Base-by-base conservation (phyloP, 2,113 vertebrate species). In the Boulengeromyrus knoepffleri region DNA sequence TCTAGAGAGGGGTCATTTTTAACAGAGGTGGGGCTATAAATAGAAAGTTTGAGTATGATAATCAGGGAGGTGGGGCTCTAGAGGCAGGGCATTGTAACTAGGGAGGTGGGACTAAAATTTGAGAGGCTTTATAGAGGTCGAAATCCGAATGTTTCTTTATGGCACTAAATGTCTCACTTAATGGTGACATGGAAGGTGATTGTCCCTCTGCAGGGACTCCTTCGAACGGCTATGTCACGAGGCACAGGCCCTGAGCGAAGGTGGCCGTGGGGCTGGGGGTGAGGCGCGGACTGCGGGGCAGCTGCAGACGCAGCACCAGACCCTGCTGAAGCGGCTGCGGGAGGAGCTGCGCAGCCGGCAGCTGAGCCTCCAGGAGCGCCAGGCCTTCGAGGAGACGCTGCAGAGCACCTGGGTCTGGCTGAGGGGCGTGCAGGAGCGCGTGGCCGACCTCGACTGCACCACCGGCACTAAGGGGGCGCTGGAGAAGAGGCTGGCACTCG, bases 341-440 rank as follows among this genome's bases (percentile, higher is more conserved):
- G 96, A 97, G 85, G 97, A 92, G 31, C 94, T 99, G n/a, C 94
- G 95, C 52, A 91, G 93, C 86, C 97, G 97, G 90, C 97, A 96
- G 88, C 74, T 95, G 91, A 95, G 95, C 66, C 94, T 97, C 0
- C 96, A 99, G 93, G 98, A 99, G 91, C 97, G 97, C 62, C 97
- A 98, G 84, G 96, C 95, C 62, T 97, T 99, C 89, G 97, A 97
- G 91, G 97, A 97, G 58, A 97, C 97, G 4, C 94, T 97, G 39
- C 97, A 97, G 93, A 96, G 92, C 90, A 95, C 97, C 92, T 98
- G 97, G 97, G 93, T 96, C 49, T 98, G 98, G 97, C 94, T 99
- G 87, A 97, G 96, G 92, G 97, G 96, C 17, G 93, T 97, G 89
- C 97, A 98, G 80, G 97, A 97, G 90, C 96, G 95, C 62, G 91